Evolutionary conservation across 2,113 vertebrate genomes (phyloP).

Genomic region (Etheostoma spectabile): DNA sequence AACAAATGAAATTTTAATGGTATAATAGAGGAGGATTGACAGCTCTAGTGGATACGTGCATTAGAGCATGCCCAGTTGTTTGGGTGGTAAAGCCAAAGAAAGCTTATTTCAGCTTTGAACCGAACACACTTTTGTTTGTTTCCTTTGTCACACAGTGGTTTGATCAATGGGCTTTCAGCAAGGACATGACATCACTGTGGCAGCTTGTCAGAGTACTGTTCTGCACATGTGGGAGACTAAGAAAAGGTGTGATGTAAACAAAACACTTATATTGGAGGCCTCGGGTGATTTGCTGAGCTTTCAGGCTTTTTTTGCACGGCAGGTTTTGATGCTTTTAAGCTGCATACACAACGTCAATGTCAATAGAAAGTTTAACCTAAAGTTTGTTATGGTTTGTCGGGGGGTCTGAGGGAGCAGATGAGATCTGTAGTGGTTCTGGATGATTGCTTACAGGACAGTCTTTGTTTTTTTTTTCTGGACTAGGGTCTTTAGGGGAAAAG

Average conservation of each 20-base stretch:
- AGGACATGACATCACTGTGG: conserved; percentile 60
- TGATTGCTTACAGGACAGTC: conserved; percentile 29
- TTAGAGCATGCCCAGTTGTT: conserved; percentile 29
- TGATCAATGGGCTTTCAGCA: conserved; percentile 68
- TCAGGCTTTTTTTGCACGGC: conserved; percentile 1
- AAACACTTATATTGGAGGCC: conserved; percentile 31
- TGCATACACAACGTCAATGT: conserved; percentile 33
- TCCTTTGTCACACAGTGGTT: conserved; percentile 65
- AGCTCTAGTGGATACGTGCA: conserved; percentile 12
- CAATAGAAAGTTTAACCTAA: conserved; percentile 38
- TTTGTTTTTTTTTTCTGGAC: conserved; percentile 21
- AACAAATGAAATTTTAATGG: too few species aligned
- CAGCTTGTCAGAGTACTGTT: conserved; percentile 46
- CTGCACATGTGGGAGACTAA: conserved; percentile 37
- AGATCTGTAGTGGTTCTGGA: conserved; percentile 27
- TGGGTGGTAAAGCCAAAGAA: conserved; percentile 47
- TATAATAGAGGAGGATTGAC: too few species aligned
- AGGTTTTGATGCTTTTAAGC: conserved; percentile 32
- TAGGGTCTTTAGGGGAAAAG: not conserved
- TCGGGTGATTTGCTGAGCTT: conserved; percentile 23
- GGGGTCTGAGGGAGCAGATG: conserved; percentile 8
- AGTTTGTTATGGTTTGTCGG: conserved; percentile 39
- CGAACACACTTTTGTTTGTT: conserved; percentile 61
- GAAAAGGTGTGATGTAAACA: conserved; percentile 57
- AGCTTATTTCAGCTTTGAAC: conserved; percentile 48